These are phyloP conservation scores for Amphimallon solstitiale DNA, from an alignment of 2,888 invertebrate genomes.

Conservation along the genomic window DNA sequence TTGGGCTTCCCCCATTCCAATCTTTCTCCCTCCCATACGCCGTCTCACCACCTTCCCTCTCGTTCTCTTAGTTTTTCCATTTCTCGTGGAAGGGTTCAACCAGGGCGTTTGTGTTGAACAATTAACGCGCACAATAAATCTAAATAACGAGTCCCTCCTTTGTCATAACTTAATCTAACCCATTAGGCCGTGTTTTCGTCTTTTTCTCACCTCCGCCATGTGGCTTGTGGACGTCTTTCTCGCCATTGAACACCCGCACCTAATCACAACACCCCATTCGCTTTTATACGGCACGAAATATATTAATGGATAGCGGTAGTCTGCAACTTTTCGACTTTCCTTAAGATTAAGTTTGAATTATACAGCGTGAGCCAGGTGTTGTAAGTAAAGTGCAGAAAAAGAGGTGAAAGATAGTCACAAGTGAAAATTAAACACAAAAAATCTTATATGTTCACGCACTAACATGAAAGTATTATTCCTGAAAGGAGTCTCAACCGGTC, in stretches of 20 bases:
- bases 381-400: no score
- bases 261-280: constrained; percentile 19
- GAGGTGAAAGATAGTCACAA: no score
- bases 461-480: no score
- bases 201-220: background rate
- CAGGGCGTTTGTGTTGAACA: constrained; percentile 46
- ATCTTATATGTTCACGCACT: no score
- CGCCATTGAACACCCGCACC: background rate
- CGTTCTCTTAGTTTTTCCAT: constrained; percentile 22
- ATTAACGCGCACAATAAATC: constrained; percentile 58
- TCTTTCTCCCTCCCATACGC: background rate
- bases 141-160: constrained; percentile 55
- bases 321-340: background rate
- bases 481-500: no score
- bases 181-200: constrained; percentile 44
- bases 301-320: background rate
- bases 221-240: constrained; percentile 15
- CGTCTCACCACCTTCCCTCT: no score
- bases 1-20: background rate
- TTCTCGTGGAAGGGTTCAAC: constrained; percentile 16
- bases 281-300: background rate
- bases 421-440: no score
- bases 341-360: background rate
- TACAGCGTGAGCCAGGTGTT: no score
- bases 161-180: constrained; percentile 57